Conservation (phyloP, 30 jellyfish, hydroid and myxozoan genomes). For the Aurelia aurita complex sp. Pacific region DNA sequence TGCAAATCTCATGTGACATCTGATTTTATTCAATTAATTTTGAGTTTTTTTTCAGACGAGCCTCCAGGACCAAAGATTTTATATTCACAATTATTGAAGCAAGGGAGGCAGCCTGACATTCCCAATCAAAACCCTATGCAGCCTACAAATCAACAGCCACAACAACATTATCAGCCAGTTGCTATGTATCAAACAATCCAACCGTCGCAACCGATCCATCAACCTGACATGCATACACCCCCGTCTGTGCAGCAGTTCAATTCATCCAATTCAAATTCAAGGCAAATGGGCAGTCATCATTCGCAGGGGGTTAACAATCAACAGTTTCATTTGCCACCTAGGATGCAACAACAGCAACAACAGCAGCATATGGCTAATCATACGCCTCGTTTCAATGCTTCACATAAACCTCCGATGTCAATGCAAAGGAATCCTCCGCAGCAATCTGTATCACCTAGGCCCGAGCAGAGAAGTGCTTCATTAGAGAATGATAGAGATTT, state of each 20-base stretch:
- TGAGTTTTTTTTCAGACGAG: background rate
- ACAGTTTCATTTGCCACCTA: slow-evolving; percentile 43
- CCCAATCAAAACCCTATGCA: background rate
- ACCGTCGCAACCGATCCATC: slow-evolving; percentile 1
- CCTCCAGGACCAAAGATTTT: slow-evolving; percentile 6
- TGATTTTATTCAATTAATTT: too few species aligned
- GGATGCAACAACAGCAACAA: slow-evolving; percentile 40
- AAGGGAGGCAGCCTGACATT: background rate
- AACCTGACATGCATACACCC: background rate
- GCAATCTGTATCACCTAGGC: background rate
- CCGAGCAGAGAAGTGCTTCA: slow-evolving; percentile 15
- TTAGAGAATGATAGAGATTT: slow-evolving; percentile 6
- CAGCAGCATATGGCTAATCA: too few species aligned
- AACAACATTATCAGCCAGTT: slow-evolving; percentile 26
- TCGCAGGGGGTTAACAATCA: slow-evolving; percentile 1
- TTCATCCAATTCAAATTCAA: background rate
- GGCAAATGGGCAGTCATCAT: slow-evolving; percentile 30
- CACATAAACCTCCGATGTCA: background rate
- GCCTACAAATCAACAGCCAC: slow-evolving; percentile 28
- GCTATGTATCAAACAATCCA: slow-evolving; percentile 2
- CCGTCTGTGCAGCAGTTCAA: slow-evolving; percentile 2
- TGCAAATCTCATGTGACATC: too few species aligned
- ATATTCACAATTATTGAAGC: slow-evolving; percentile 28
- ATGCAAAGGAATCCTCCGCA: background rate
- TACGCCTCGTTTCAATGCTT: too few species aligned